A percentile compares a stretch with the other conserved stretches of the same genome.
Conservation (phyloP, 2,888 invertebrate genomes). For the Limenitis arthemis region DNA sequence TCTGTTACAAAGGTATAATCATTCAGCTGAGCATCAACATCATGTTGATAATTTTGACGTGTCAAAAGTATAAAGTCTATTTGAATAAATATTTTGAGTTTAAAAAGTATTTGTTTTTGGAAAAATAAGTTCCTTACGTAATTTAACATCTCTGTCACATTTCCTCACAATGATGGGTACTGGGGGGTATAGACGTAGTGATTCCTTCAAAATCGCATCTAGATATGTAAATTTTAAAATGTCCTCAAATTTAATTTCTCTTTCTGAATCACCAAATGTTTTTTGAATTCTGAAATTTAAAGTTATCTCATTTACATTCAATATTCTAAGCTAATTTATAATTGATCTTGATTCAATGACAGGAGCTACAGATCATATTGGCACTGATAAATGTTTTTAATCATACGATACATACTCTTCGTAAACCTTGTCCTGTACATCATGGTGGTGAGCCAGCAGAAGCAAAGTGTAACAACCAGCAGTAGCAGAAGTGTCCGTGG, state of each 20-base stretch:
- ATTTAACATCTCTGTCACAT: slow-evolving; percentile 28
- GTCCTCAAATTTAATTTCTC: slow-evolving; percentile 30
- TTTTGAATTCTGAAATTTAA: slow-evolving; percentile 27
- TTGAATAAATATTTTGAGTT: too few species aligned
- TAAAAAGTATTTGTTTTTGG: slow-evolving; percentile 24
- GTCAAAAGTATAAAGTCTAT: too few species aligned
- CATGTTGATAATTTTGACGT: too few species aligned
- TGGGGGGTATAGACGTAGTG: slow-evolving; percentile 37
- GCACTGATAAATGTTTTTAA: too few species aligned
- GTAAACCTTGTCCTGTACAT: slow-evolving; percentile 39
- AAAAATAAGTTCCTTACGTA: slow-evolving; percentile 23
- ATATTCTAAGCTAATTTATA: too few species aligned
- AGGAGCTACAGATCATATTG: too few species aligned
- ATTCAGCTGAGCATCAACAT: too few species aligned
- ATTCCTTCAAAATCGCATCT: slow-evolving; percentile 40
- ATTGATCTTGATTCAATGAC: too few species aligned
- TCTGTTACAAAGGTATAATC: too few species aligned
- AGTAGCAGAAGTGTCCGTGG: slow-evolving; percentile 42
- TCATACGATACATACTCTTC: slow-evolving; percentile 38
- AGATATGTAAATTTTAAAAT: slow-evolving; percentile 34
- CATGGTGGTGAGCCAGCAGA: slow-evolving; percentile 34
- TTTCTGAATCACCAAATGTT: slow-evolving; percentile 30
- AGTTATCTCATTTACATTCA: too few species aligned
- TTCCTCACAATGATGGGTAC: slow-evolving; percentile 32
- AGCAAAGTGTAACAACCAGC: slow-evolving; percentile 33